Percentiles rank a stretch among this genome's conserved stretches.
Conservation (phyloP, 2,797 vertebrate genomes). For the Dipus sagitta region DNA sequence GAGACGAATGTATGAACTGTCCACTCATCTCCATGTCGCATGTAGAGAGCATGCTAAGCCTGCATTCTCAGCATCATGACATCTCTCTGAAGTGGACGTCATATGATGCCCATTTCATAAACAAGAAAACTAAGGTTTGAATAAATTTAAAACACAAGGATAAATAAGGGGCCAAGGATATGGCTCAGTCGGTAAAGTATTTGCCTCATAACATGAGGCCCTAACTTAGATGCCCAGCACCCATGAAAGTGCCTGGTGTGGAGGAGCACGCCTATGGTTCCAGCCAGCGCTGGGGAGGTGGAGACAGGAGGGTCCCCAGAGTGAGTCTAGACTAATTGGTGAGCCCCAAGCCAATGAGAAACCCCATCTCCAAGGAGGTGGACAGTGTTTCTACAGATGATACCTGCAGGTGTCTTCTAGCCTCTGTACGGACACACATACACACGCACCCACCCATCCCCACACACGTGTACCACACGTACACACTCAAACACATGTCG, state of each 20-base stretch:
- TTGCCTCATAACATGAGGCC: background rate
- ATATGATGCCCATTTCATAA: background rate
- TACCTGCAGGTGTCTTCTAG: background rate
- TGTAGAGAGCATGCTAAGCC: background rate
- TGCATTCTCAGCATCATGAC: background rate
- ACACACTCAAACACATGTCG: too few relatives aligned
- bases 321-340: background rate
- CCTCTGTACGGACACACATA: background rate
- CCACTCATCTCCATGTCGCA: background rate
- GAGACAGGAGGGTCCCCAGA: background rate
- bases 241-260: background rate
- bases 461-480: background rate
- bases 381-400: too few relatives aligned
- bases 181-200: background rate
- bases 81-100: background rate
- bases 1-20: background rate
- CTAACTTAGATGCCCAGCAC: background rate
- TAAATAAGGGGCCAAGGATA: background rate
- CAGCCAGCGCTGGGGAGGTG: too few relatives aligned
- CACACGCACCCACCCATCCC: background rate
- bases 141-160: slow-evolving; percentile 16
- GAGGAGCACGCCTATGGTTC: too few relatives aligned
- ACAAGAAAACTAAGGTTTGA: slow-evolving; percentile 36
- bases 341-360: too few relatives aligned
- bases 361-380: too few relatives aligned